Percentiles rank a stretch among this genome's conserved stretches.
Evolutionary conservation across 2,888 invertebrate species (phyloP).

Genomic region (Teinopalpus imperialis): DNA sequence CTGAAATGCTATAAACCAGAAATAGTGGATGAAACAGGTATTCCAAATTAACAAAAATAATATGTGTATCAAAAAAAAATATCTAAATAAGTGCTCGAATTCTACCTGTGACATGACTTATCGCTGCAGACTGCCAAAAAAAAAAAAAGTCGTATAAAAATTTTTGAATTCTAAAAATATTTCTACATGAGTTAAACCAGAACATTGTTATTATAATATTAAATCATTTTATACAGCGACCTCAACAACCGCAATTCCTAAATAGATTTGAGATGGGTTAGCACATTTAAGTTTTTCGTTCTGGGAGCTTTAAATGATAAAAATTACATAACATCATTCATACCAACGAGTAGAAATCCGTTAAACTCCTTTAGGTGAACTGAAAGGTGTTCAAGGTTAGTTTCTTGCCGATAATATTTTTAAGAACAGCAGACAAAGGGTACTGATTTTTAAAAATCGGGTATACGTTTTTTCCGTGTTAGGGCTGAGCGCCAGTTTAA

Average conservation of each 20-base stretch:
- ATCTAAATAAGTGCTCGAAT: too few relatives aligned
- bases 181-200: constrained; percentile 16
- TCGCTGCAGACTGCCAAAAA: constrained; percentile 5
- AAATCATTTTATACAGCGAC: constrained; percentile 11
- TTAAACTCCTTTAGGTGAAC: constrained; percentile 2
- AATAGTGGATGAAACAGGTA: too few relatives aligned
- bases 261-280: too few relatives aligned
- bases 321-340: constrained; percentile 3
- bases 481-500: too few relatives aligned
- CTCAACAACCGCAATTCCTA: neutral
- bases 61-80: too few relatives aligned
- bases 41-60: too few relatives aligned
- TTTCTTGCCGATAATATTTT: constrained; percentile 2
- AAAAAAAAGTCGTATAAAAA: constrained; percentile 8
- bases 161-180: constrained; percentile 3
- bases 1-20: too few relatives aligned
- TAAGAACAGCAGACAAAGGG: too few relatives aligned
- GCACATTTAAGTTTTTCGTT: neutral
- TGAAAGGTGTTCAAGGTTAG: constrained; percentile 13
- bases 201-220: constrained; percentile 6
- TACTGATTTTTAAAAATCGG: too few relatives aligned
- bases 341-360: neutral
- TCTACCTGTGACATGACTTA: constrained; percentile 7
- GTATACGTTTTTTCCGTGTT: too few relatives aligned
- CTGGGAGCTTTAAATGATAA: neutral